Percentiles rank a stretch among this genome's conserved stretches.
Evolutionary conservation across 2,888 invertebrate species (phyloP).

Genomic region (Ochlodes sylvanus): DNA sequence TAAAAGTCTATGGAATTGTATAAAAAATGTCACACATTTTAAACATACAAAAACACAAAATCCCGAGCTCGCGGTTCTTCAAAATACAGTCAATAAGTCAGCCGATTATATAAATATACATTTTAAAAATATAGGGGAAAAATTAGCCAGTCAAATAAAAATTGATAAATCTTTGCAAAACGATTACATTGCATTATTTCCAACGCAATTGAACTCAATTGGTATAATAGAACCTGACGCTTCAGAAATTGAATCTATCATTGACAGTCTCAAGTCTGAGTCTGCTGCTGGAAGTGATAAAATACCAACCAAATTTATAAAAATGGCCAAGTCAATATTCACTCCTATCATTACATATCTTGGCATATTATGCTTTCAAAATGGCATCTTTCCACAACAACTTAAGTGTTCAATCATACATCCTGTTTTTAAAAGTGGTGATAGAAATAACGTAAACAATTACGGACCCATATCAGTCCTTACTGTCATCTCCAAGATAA

Average conservation of each 20-base stretch:
- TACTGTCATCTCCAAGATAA: neutral
- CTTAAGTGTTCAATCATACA: neutral
- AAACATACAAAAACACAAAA: neutral
- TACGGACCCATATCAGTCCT: neutral
- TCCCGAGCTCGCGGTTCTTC: neutral
- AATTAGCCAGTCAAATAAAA: neutral
- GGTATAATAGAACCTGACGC: neutral
- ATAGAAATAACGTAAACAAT: neutral
- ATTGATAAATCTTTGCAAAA: neutral
- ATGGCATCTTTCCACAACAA: neutral
- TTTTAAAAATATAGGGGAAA: neutral
- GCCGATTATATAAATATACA: neutral
- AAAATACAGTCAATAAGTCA: neutral
- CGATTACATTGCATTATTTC: neutral
- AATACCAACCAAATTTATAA: neutral
- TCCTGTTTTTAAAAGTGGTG: neutral
- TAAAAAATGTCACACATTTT: neutral
- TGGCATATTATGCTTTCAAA: neutral
- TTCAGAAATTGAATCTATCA: neutral
- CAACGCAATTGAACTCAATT: neutral
- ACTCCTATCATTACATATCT: neutral
- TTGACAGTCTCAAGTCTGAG: neutral
- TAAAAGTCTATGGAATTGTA: neutral
- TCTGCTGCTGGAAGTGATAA: constrained; percentile 5
- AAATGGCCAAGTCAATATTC: neutral